These are phyloP conservation scores for Formicarius rufipectus DNA, from an alignment of 2,113 vertebrate species.

Conservation along the genomic window DNA sequence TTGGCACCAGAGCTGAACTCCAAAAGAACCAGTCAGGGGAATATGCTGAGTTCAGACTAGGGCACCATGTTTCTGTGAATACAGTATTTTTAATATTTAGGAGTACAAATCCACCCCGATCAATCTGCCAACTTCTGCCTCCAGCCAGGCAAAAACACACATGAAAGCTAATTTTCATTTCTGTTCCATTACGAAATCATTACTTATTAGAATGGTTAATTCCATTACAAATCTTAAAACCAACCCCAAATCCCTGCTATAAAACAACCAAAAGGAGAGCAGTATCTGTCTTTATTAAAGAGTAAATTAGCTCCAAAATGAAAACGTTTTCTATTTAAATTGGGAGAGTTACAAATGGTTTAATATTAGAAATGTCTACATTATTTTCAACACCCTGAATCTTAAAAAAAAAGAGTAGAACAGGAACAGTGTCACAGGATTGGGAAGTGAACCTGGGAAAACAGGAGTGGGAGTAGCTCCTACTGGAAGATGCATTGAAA, in stretches of 20 bases:
- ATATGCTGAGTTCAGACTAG: background rate
- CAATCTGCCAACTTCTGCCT: background rate
- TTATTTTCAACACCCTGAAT: background rate
- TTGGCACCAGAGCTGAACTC: background rate
- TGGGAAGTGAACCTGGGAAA: background rate
- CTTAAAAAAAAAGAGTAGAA: background rate
- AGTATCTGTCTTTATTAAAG: background rate
- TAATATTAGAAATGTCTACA: background rate
- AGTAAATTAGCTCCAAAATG: background rate
- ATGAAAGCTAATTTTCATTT: background rate
- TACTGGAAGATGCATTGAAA: background rate
- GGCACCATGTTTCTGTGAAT: background rate
- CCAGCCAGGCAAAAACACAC: background rate
- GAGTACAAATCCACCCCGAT: background rate
- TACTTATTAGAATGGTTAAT: background rate
- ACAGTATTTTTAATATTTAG: background rate
- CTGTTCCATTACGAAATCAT: background rate
- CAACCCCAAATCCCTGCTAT: background rate
- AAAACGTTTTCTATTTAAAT: background rate
- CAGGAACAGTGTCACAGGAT: background rate
- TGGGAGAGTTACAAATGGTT: background rate
- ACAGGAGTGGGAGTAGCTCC: background rate
- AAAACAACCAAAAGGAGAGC: background rate
- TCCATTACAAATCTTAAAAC: background rate
- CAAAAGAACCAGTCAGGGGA: background rate